These are phyloP conservation scores for Labeo catla DNA, from an alignment of 2,113 vertebrate species.

Conservation along the genomic window DNA sequence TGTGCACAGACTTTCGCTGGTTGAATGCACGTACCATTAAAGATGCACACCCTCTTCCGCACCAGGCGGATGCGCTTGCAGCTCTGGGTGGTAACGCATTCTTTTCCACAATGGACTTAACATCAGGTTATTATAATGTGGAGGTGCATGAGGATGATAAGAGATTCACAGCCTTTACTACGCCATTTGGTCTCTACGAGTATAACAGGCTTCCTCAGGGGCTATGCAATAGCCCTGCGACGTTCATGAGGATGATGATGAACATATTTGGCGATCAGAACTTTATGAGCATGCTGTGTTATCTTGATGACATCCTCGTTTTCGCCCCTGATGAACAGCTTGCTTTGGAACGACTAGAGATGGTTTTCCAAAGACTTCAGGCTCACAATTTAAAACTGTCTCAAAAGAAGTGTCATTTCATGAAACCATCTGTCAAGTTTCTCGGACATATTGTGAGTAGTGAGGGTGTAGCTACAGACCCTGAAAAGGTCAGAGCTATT, in stretches of 20 bases:
- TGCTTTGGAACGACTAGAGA: neutral
- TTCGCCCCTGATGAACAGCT: slow-evolving; percentile 8
- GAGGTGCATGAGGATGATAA: slow-evolving; percentile 45
- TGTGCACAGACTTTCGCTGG: slow-evolving; percentile 34
- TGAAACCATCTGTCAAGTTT: neutral
- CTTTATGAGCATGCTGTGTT: neutral
- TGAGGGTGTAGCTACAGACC: slow-evolving; percentile 18
- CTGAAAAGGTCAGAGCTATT: slow-evolving; percentile 44
- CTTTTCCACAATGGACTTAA: slow-evolving; percentile 23
- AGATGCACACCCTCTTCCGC: slow-evolving; percentile 18
- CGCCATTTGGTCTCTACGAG: slow-evolving; percentile 39
- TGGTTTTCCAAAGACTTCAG: neutral
- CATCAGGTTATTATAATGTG: slow-evolving; percentile 44
- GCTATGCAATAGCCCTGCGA: neutral
- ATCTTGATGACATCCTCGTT: neutral
- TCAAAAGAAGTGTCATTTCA: slow-evolving; percentile 17
- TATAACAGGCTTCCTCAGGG: slow-evolving; percentile 6
- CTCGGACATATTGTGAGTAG: neutral
- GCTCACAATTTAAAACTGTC: neutral
- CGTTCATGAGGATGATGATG: slow-evolving; percentile 7
- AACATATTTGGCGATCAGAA: neutral
- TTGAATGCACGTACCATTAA: neutral
- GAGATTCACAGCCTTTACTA: slow-evolving; percentile 41
- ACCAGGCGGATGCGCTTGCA: neutral
- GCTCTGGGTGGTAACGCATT: neutral